phyloP scores from a whole-genome alignment of 1,140 invertebrate species.

The Bathynomus jamesi region DNA sequence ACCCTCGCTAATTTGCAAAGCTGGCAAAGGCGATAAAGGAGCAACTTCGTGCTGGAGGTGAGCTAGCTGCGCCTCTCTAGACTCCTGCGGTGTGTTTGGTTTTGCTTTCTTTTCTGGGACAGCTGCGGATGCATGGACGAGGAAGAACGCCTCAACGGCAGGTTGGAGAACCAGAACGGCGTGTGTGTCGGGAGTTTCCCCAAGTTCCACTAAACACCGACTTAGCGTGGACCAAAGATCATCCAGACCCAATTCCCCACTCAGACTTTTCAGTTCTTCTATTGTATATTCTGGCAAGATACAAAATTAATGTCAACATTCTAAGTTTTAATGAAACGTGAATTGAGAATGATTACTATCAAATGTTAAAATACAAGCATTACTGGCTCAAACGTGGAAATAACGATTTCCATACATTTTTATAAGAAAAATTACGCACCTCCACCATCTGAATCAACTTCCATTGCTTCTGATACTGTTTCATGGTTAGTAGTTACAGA shows the following conservation, averaged over 20 bases:
- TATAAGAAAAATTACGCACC: too few species aligned
- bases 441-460: conserved; percentile 9
- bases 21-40: conserved; percentile 46
- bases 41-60: conserved; percentile 50
- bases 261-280: conserved; percentile 53
- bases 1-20: conserved; percentile 23
- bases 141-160: conserved; percentile 85
- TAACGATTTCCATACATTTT: too few species aligned
- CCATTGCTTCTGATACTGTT: conserved; percentile 16
- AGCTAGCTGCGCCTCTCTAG: conserved; percentile 49
- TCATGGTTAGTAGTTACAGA: background rate
- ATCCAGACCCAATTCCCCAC: conserved; percentile 63
- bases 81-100: conserved; percentile 40
- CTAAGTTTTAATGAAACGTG: too few species aligned
- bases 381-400: too few species aligned
- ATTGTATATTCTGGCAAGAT: too few species aligned
- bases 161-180: conserved; percentile 86
- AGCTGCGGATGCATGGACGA: conserved; percentile 64
- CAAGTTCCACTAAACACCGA: conserved; percentile 69
- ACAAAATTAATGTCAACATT: too few species aligned
- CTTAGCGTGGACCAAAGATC: conserved; percentile 74
- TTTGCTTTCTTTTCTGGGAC: conserved; percentile 30
- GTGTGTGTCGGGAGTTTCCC: conserved; percentile 82
- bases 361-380: too few species aligned
- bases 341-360: too few species aligned